Evolutionary conservation across 2,113 vertebrate genomes (phyloP).

Genomic region (Sitta europaea): DNA sequence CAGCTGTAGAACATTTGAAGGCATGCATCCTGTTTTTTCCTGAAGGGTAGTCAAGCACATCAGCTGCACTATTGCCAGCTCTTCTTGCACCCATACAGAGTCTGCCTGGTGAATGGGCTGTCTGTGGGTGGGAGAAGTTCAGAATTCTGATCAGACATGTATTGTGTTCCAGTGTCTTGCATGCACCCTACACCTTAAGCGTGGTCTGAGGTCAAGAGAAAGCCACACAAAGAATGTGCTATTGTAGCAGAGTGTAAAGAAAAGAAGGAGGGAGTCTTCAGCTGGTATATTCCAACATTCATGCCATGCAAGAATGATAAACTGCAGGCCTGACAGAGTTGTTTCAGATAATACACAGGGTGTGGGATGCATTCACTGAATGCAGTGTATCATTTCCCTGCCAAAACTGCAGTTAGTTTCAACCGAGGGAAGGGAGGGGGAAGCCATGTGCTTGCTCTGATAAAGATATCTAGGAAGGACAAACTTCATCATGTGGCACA

Average conservation of each 20-base stretch:
- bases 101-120: not conserved
- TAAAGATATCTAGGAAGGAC: slow-evolving; percentile 38
- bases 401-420: slow-evolving; percentile 1
- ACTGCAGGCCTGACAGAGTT: slow-evolving; percentile 5
- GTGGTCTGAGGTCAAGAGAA: not conserved
- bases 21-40: not conserved
- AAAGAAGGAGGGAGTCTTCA: not conserved
- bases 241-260: not conserved
- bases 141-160: not conserved
- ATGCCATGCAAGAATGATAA: not conserved
- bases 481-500: not conserved
- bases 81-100: not conserved
- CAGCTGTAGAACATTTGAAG: not conserved
- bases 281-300: not conserved
- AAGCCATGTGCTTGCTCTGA: slow-evolving; percentile 22
- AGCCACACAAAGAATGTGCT: not conserved
- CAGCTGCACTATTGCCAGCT: not conserved
- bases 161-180: not conserved
- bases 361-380: not conserved
- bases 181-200: not conserved
- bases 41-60: not conserved
- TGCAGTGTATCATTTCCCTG: not conserved
- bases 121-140: not conserved
- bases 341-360: not conserved
- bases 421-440: not conserved